These are phyloP conservation scores for Macaca mulatta DNA, from an alignment of 2,113 vertebrate species.

Conservation along the genomic window DNA sequence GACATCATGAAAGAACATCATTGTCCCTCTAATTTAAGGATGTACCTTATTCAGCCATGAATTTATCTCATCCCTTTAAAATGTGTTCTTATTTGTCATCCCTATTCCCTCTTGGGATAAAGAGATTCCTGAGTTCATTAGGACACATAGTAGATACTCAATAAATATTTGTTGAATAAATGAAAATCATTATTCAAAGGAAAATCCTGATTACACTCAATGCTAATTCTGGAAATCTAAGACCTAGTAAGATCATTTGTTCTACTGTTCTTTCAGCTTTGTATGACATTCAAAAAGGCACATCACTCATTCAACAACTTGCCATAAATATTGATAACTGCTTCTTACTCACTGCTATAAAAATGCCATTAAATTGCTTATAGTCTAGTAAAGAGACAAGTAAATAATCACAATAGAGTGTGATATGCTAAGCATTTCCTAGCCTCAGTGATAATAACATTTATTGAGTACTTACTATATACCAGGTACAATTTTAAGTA, in stretches of 20 bases:
- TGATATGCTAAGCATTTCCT: background rate
- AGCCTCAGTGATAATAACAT: background rate
- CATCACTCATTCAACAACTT: background rate
- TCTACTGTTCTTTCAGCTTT: background rate
- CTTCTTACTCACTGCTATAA: background rate
- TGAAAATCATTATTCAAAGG: background rate
- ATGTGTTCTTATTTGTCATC: background rate
- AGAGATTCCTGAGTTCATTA: conserved; percentile 11
- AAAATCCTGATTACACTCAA: background rate
- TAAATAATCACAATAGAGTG: background rate
- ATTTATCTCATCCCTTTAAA: background rate
- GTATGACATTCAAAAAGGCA: background rate
- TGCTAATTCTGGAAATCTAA: background rate
- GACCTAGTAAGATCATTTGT: background rate
- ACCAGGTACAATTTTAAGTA: conserved; percentile 3
- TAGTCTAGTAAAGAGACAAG: background rate
- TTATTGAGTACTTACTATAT: background rate
- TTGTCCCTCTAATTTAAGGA: background rate
- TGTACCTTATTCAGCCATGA: background rate
- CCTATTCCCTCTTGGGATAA: background rate
- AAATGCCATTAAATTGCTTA: background rate
- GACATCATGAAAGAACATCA: background rate
- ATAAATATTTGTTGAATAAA: background rate
- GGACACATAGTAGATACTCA: background rate
- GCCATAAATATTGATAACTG: background rate